These are phyloP conservation scores for Pterobdella sp. DNA, from an alignment of 2,888 invertebrate genomes.

Conservation along the genomic window DNA sequence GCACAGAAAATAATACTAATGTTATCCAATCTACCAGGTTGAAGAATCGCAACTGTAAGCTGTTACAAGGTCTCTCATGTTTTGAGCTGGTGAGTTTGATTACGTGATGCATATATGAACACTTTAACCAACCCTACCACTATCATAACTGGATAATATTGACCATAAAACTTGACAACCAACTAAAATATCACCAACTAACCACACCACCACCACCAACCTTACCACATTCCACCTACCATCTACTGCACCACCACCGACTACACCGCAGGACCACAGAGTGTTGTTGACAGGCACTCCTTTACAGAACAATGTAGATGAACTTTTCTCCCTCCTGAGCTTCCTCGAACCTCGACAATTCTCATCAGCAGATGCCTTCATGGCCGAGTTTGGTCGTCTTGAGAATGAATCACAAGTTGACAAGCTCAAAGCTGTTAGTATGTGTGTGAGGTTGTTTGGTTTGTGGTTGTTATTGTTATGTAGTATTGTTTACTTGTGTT, in stretches of 20 bases:
- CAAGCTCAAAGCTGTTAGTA: slow-evolving; percentile 50
- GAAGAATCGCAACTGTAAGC: slow-evolving; percentile 95
- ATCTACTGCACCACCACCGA: not conserved
- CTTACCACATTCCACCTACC: not conserved
- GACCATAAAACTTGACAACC: not conserved
- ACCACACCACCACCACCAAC: not conserved
- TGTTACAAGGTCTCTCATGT: slow-evolving; percentile 68
- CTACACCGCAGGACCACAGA: slow-evolving; percentile 65
- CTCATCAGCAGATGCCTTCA: slow-evolving; percentile 75
- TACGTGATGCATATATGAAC: not conserved
- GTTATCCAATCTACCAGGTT: too few relatives aligned
- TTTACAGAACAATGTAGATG: slow-evolving; percentile 91
- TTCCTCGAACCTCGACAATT: slow-evolving; percentile 96
- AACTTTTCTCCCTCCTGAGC: slow-evolving; percentile 89
- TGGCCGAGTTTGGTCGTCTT: slow-evolving; percentile 90
- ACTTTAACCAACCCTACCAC: not conserved
- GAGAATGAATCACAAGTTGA: slow-evolving; percentile 87
- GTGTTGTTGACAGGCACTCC: slow-evolving; percentile 79
- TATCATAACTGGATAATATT: not conserved
- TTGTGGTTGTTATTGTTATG: not conserved
- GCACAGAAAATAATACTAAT: too few relatives aligned
- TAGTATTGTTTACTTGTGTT: too few relatives aligned
- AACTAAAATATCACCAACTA: not conserved
- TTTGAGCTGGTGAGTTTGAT: slow-evolving; percentile 34
- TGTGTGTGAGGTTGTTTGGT: not conserved